Conservation (phyloP, 1,140 invertebrate species). For the Battus philenor region DNA sequence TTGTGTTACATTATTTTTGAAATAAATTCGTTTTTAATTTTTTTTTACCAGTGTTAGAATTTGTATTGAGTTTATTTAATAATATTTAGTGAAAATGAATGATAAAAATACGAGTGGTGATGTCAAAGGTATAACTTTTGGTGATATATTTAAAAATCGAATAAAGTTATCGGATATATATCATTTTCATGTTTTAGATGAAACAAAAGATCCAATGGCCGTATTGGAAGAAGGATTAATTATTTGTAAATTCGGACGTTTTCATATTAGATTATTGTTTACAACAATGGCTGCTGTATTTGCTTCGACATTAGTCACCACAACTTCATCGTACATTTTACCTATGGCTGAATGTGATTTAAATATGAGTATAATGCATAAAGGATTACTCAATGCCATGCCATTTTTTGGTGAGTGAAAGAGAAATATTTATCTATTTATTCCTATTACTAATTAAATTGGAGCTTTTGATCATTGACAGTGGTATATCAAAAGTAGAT, state of each 20-base stretch:
- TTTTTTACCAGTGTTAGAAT: too few relatives aligned
- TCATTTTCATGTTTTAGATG: neutral
- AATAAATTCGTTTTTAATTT: too few relatives aligned
- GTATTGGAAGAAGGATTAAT: constrained; percentile 73
- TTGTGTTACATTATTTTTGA: too few relatives aligned
- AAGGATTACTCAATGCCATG: constrained; percentile 80
- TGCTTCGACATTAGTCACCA: constrained; percentile 77
- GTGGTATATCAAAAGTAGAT: too few relatives aligned
- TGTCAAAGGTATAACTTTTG: constrained; percentile 2
- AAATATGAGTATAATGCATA: constrained; percentile 76
- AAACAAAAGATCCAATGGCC: constrained; percentile 35
- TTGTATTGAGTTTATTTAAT: too few relatives aligned
- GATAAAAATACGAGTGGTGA: neutral
- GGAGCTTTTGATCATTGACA: too few relatives aligned
- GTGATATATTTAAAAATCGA: neutral
- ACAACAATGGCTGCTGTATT: constrained; percentile 76
- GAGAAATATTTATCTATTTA: constrained; percentile 18
- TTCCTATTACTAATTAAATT: too few relatives aligned
- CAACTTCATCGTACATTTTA: constrained; percentile 80
- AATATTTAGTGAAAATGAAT: constrained; percentile 1
- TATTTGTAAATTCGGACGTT: constrained; percentile 77
- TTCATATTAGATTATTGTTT: constrained; percentile 78
- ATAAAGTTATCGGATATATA: neutral
- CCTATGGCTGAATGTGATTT: constrained; percentile 83
- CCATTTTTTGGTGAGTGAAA: constrained; percentile 79